phyloP scores from a whole-genome alignment of 2,888 invertebrate species.

The Melinaea menophilus region DNA sequence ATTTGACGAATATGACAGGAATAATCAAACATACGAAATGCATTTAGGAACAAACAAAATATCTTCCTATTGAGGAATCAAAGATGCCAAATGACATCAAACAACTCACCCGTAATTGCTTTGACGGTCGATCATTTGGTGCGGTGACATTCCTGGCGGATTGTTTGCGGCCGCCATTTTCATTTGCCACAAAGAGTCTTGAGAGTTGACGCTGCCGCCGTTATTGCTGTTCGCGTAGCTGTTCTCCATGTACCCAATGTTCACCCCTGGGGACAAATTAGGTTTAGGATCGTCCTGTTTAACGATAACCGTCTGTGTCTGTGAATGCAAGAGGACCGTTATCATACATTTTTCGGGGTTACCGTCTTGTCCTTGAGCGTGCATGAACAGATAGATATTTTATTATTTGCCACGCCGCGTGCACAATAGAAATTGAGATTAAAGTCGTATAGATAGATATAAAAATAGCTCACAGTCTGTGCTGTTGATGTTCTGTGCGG shows the following conservation, averaged over 20 bases:
- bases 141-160: slow-evolving; percentile 75
- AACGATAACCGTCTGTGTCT: slow-evolving; percentile 18
- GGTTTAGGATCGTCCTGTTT: slow-evolving; percentile 17
- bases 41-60: no score
- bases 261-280: slow-evolving; percentile 79
- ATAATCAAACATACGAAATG: no score
- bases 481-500: slow-evolving; percentile 83
- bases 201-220: slow-evolving; percentile 96
- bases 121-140: slow-evolving; percentile 80
- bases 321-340: slow-evolving; percentile 31
- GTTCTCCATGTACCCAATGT: slow-evolving; percentile 94
- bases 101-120: slow-evolving; percentile 79
- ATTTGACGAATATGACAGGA: no score
- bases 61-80: not conserved
- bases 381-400: slow-evolving; percentile 28
- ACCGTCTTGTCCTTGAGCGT: slow-evolving; percentile 51
- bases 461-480: slow-evolving; percentile 83
- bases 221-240: slow-evolving; percentile 96
- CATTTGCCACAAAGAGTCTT: slow-evolving; percentile 96
- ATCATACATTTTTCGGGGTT: slow-evolving; percentile 34
- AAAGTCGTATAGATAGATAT: not conserved
- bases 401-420: no score
- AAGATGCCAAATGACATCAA: not conserved
- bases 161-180: slow-evolving; percentile 90
- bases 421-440: no score